These are phyloP conservation scores for Antheraea yamamai DNA, from an alignment of 2,888 invertebrate species.

Conservation along the genomic window DNA sequence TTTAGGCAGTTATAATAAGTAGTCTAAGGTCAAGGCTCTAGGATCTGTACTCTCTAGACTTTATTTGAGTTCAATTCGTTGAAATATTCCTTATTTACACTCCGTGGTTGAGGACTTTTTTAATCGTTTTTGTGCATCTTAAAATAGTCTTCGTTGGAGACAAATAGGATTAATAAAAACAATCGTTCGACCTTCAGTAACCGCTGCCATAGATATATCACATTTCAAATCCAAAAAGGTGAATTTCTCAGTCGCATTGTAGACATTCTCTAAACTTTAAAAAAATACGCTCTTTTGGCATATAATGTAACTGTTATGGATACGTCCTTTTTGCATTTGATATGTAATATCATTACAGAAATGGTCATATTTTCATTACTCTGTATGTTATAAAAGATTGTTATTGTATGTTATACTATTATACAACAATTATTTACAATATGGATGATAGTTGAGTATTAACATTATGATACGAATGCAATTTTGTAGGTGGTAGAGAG, in stretches of 20 bases:
- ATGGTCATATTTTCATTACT: background rate
- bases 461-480: too few species aligned
- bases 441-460: background rate
- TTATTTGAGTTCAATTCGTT: background rate
- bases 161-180: too few species aligned
- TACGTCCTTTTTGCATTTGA: too few species aligned
- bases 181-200: too few species aligned
- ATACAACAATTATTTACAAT: background rate
- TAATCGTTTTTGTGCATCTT: background rate
- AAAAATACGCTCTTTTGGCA: too few species aligned
- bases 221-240: too few species aligned
- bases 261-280: too few species aligned
- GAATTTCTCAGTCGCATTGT: too few species aligned
- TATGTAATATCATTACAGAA: background rate
- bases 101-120: background rate
- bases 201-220: too few species aligned
- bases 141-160: background rate
- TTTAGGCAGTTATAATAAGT: conserved; percentile 13
- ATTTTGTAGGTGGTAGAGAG: too few species aligned
- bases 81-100: background rate
- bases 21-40: background rate
- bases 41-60: background rate
- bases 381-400: background rate
- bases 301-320: too few species aligned
- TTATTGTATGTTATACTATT: background rate